Conservation (phyloP, 1,140 invertebrate genomes). For the Mizuhopecten yessoensis region DNA sequence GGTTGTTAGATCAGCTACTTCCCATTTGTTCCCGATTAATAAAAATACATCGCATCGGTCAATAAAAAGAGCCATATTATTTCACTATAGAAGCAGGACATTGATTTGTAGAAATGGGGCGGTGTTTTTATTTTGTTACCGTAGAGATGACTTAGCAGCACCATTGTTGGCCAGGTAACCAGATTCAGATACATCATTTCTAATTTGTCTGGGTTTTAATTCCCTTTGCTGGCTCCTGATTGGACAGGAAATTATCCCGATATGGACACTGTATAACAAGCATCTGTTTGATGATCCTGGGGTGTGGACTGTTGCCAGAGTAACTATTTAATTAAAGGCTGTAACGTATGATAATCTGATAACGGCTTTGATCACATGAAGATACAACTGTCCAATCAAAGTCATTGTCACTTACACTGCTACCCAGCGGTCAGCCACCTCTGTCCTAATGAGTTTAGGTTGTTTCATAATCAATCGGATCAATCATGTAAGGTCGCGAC, state of each 20-base stretch:
- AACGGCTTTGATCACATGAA: not conserved
- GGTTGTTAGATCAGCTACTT: not conserved
- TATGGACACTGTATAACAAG: not conserved
- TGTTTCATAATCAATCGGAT: not conserved
- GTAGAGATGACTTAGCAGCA: not conserved
- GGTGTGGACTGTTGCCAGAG: not conserved
- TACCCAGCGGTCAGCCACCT: not conserved
- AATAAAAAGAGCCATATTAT: not conserved
- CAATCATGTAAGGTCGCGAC: not conserved
- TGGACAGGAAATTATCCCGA: not conserved
- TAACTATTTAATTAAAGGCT: not conserved
- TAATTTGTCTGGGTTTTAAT: not conserved
- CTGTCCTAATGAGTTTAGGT: not conserved
- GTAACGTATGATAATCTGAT: constrained; percentile 35
- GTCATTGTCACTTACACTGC: not conserved
- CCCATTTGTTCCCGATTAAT: constrained; percentile 11
- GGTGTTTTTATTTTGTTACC: constrained; percentile 11
- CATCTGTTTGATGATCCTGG: not conserved
- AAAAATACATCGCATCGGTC: not conserved
- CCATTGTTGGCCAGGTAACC: not conserved
- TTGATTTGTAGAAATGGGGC: not conserved
- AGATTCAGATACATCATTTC: not conserved
- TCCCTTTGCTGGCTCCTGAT: not conserved
- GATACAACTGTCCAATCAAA: not conserved
- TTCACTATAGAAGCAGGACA: not conserved